phyloP scores from a whole-genome alignment of 2,888 invertebrate species.

The Lochmaea capreae region DNA sequence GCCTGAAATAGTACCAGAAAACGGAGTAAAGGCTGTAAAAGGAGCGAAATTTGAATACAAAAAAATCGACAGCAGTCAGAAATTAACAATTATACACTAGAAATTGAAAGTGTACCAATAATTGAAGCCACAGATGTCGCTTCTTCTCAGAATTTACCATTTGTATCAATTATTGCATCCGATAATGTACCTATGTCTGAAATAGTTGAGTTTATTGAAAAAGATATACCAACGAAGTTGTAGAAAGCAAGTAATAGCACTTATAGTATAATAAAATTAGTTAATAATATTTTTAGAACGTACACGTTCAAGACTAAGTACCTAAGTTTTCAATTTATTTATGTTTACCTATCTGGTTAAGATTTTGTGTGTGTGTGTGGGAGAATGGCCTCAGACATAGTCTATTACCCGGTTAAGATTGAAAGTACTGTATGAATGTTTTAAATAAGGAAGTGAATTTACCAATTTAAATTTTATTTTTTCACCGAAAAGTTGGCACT shows the following conservation, averaged over 20 bases:
- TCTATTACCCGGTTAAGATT: too few species aligned
- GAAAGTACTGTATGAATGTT: neutral
- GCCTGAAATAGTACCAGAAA: conserved; percentile 23
- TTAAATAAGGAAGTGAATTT: neutral
- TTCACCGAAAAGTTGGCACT: too few species aligned
- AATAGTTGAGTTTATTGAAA: neutral
- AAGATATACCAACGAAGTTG: too few species aligned
- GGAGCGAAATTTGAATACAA: conserved; percentile 17
- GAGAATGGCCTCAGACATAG: too few species aligned
- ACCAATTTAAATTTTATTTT: too few species aligned
- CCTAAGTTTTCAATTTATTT: neutral
- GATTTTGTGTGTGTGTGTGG: too few species aligned
- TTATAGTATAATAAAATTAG: neutral
- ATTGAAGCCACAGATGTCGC: too few species aligned
- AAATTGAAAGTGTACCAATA: conserved; percentile 1
- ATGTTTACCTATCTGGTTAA: neutral
- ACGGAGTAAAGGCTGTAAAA: conserved; percentile 18
- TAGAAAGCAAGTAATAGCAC: neutral
- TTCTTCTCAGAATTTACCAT: neutral
- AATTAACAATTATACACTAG: neutral
- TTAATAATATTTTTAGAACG: neutral
- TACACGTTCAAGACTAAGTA: conserved; percentile 2
- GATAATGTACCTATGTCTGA: neutral
- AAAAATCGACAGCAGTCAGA: conserved; percentile 15
- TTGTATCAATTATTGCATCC: neutral